Conservation (phyloP, 2,797 vertebrate species). For the Catamblyrhynchus diadema region DNA sequence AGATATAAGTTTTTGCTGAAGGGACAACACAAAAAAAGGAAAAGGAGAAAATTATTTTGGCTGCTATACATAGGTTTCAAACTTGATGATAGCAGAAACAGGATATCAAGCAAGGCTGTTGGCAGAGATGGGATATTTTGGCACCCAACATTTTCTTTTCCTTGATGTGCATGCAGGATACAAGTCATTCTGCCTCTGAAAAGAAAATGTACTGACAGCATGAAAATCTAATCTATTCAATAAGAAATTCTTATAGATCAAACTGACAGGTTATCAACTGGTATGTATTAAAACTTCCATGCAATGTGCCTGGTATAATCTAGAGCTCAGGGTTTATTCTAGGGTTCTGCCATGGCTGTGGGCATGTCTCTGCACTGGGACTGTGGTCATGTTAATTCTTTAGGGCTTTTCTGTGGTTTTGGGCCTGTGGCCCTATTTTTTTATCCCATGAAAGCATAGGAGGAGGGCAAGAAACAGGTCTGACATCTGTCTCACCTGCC, state of each 20-base stretch:
- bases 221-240: not conserved
- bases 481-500: slow-evolving; percentile 45
- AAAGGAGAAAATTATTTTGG: not conserved
- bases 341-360: not conserved
- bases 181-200: not conserved
- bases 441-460: not conserved
- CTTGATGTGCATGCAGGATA: not conserved
- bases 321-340: not conserved
- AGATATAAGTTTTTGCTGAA: not conserved
- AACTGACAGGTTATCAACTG: not conserved
- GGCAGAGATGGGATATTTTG: not conserved
- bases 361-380: not conserved
- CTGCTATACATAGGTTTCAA: not conserved
- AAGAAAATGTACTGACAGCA: not conserved
- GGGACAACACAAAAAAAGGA: not conserved
- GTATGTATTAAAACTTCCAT: not conserved
- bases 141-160: not conserved
- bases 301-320: not conserved
- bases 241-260: not conserved
- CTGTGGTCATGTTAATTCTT: not conserved
- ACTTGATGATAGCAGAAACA: not conserved
- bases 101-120: not conserved
- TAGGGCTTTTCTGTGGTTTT: not conserved
- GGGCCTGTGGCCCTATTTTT: not conserved
- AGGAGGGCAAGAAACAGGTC: not conserved